These are phyloP conservation scores for Andrena bucephala DNA, from an alignment of 2,888 invertebrate genomes.

Conservation along the genomic window DNA sequence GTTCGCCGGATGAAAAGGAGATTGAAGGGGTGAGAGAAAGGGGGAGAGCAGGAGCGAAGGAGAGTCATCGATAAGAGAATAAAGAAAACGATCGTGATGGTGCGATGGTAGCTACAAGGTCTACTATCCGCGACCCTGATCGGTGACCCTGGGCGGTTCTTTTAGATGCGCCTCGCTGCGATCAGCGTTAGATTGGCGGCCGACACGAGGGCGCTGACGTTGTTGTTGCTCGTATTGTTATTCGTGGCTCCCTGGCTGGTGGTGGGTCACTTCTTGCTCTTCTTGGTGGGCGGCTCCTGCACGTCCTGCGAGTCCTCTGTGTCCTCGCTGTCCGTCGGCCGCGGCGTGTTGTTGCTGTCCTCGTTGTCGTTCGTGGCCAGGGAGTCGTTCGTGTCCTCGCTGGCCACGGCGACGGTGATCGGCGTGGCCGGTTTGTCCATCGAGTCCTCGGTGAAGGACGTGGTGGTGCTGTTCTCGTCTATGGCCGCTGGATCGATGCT, in stretches of 20 bases:
- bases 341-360: slow-evolving; percentile 79
- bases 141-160: slow-evolving; percentile 64
- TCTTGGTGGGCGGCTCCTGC: slow-evolving; percentile 86
- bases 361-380: slow-evolving; percentile 86
- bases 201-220: slow-evolving; percentile 80
- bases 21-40: slow-evolving; percentile 4
- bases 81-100: slow-evolving; percentile 59
- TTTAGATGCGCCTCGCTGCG: slow-evolving; percentile 80
- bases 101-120: slow-evolving; percentile 60
- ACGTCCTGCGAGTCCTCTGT: slow-evolving; percentile 84
- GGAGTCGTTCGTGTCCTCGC: slow-evolving; percentile 87
- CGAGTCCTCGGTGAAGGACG: slow-evolving; percentile 92
- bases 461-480: slow-evolving; percentile 90
- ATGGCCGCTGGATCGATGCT: slow-evolving; percentile 86
- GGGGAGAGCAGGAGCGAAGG: slow-evolving; percentile 52
- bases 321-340: slow-evolving; percentile 83
- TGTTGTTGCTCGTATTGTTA: slow-evolving; percentile 60
- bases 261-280: slow-evolving; percentile 87
- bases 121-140: slow-evolving; percentile 63
- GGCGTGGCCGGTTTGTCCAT: slow-evolving; percentile 89
- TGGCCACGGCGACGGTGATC: slow-evolving; percentile 83
- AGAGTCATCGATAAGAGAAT: slow-evolving; percentile 42
- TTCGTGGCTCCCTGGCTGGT: slow-evolving; percentile 62
- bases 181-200: slow-evolving; percentile 79
- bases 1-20: background rate